These are phyloP conservation scores for Lontra canadensis DNA, from an alignment of 2,113 vertebrate genomes.

Conservation along the genomic window DNA sequence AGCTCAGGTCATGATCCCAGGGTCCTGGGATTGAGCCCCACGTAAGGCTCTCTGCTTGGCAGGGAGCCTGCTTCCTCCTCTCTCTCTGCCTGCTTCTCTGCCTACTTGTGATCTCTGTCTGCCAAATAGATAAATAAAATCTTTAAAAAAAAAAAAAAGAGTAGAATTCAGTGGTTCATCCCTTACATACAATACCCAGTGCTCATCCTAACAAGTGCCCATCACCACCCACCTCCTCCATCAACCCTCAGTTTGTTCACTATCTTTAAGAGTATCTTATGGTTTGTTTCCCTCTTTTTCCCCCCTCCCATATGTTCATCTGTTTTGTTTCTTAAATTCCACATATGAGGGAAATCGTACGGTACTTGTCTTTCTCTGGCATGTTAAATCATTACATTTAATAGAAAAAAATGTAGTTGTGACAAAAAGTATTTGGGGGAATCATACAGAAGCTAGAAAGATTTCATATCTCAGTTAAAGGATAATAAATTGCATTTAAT, in stretches of 20 bases:
- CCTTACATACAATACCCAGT: not conserved
- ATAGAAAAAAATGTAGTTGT: not conserved
- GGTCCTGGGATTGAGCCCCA: no score
- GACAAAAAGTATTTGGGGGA: not conserved
- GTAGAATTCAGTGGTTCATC: not conserved
- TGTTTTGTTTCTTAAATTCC: not conserved
- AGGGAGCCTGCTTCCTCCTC: no score
- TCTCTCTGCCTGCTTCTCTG: no score
- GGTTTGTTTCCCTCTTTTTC: not conserved
- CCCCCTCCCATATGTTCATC: not conserved
- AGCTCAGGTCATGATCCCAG: no score
- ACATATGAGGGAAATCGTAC: not conserved
- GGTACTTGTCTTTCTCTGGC: not conserved
- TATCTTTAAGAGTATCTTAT: not conserved
- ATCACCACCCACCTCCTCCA: not conserved
- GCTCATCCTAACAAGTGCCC: not conserved
- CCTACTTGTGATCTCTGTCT: no score
- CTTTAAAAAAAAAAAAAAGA: no score
- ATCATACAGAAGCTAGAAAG: not conserved
- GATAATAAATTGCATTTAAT: not conserved
- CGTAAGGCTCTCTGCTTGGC: no score
- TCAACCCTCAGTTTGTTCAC: not conserved
- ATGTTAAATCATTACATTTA: not conserved
- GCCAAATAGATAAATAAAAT: no score
- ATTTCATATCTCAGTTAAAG: not conserved